Percentiles rank a stretch among this genome's conserved stretches.
Evolutionary conservation across 2,797 vertebrate species (phyloP).

Genomic region (Ctenosaura bakeri): DNA sequence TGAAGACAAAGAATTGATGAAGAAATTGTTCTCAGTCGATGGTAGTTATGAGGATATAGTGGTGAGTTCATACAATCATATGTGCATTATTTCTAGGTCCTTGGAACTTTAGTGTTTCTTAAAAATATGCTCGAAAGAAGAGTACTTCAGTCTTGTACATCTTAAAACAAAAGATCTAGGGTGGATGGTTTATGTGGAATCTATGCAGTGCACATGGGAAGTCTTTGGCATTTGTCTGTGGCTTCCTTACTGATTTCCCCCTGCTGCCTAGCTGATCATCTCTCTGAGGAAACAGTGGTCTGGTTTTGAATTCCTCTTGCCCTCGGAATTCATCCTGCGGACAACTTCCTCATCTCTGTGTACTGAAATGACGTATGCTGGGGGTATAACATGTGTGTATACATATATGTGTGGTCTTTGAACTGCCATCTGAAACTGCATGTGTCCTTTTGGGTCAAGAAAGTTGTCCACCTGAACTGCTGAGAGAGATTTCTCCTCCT

Average conservation of each 20-base stretch:
- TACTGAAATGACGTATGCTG: too few species aligned
- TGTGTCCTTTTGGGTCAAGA: too few species aligned
- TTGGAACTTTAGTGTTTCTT: neutral
- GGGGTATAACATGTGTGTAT: neutral
- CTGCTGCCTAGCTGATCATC: too few species aligned
- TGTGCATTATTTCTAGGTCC: neutral
- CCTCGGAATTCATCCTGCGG: too few species aligned
- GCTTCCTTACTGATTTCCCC: too few species aligned
- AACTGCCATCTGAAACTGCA: neutral
- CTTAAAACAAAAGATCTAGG: neutral
- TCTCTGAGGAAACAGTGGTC: too few species aligned
- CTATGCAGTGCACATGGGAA: too few species aligned
- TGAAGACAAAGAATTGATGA: conserved; percentile 84
- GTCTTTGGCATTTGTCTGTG: too few species aligned
- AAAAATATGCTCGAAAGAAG: neutral
- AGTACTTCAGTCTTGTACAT: neutral
- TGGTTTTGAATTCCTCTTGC: too few species aligned
- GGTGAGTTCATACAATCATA: conserved; percentile 80
- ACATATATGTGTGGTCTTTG: neutral
- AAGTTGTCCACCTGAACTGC: too few species aligned
- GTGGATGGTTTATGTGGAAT: neutral
- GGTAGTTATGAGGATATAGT: conserved; percentile 81
- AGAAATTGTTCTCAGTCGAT: conserved; percentile 82
- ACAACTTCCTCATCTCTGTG: too few species aligned
- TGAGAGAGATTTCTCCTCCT: too few species aligned